Evolutionary conservation across 2,888 invertebrate genomes (phyloP), one percentile per base, ranked within the genome.

Genomic region (Microplitis deprimator): DNA sequence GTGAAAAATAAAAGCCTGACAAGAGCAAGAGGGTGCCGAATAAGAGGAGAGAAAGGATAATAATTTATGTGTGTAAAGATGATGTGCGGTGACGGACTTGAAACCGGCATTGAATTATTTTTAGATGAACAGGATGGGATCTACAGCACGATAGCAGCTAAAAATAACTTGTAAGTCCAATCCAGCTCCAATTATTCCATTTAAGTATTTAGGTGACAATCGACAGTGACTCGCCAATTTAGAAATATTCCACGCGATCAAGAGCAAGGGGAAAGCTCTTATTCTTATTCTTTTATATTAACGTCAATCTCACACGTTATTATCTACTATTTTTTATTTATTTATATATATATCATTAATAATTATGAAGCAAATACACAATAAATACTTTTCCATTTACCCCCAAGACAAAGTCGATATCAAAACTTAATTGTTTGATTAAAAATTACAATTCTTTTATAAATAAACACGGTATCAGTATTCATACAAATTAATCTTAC

Each of bases 151-250:
- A 83, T 82, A 81, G 75, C 79, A 75, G 80, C 87, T 89, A 89
- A 88, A 89, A 89, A 89, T 89, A 89, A 82, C 84, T 80, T 72
- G 84, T 88, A 86, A 88, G 86, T 86, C 87, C 89, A 89, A 89
- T 89, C 87, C 88, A 85, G 82, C 81, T 82, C 83, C 88, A 88
- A 89, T 89, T 88, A 89, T 88, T 86, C 87, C 85, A 89, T 89
- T 87, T 86, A 89, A 86, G 86, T 87, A 89, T 89, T 89, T 87
- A 88, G 88, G 86, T 89, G 88, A 88, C 88, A 88, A 88, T 87
- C 88, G 87, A 20, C 20, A 86, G 86, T 85, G 84, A 87, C 84
- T 29, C 86, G 87, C 81, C 88, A 88, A 87, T 89, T 89, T 87
- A 87, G 86, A 89, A 87, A 87, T 87, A 88, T 89, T 88, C 88